Evolutionary conservation across 2,797 vertebrate species (phyloP).

Genomic region (Coregonus sp.): DNA sequence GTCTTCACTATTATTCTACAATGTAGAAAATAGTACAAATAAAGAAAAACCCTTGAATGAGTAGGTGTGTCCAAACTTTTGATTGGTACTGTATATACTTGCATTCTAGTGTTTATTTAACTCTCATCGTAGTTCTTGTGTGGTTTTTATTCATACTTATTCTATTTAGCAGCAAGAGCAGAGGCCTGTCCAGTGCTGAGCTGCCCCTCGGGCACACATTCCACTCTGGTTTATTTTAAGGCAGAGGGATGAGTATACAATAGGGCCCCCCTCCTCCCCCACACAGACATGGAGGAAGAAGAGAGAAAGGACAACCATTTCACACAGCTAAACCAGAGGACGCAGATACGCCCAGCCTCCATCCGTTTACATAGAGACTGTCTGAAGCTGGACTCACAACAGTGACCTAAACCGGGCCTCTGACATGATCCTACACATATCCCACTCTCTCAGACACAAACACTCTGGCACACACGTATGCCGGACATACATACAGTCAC

Average conservation of each 20-base stretch:
- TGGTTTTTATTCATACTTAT: too few species aligned
- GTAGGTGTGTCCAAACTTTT: too few species aligned
- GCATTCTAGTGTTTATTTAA: too few species aligned
- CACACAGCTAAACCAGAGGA: slow-evolving; percentile 41
- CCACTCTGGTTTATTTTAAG: slow-evolving; percentile 76
- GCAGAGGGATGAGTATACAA: slow-evolving; percentile 60
- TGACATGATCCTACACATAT: slow-evolving; percentile 1
- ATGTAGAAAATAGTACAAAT: too few species aligned
- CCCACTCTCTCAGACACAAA: neutral
- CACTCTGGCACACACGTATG: neutral
- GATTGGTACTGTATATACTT: too few species aligned
- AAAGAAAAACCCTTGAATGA: too few species aligned
- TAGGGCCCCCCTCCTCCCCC: slow-evolving; percentile 27
- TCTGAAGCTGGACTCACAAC: slow-evolving; percentile 8
- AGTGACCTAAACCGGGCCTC: neutral
- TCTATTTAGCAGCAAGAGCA: slow-evolving; percentile 19
- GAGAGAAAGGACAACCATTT: slow-evolving; percentile 23
- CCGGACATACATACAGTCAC: neutral
- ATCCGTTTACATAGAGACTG: neutral
- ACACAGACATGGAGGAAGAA: slow-evolving; percentile 6
- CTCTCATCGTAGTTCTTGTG: too few species aligned
- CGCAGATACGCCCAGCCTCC: neutral
- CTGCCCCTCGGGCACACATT: slow-evolving; percentile 64
- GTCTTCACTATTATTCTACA: too few species aligned
- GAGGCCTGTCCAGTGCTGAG: slow-evolving; percentile 52